phyloP scores from a whole-genome alignment of 2,113 vertebrate genomes.

The Oryctolagus cuniculus region DNA sequence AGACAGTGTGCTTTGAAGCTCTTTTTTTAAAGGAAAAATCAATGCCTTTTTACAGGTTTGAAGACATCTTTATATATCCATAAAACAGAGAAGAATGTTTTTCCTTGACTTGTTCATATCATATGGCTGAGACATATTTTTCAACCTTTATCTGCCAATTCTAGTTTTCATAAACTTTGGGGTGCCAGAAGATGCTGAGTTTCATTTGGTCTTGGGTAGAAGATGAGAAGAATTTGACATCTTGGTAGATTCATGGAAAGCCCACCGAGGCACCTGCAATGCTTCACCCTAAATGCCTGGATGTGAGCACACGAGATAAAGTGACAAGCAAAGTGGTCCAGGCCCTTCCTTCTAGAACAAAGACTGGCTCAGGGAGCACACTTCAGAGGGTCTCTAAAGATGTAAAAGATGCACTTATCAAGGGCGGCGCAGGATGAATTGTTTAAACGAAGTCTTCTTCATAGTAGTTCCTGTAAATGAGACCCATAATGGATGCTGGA shows the following conservation, averaged over 20 bases:
- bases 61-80: neutral
- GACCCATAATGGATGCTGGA: neutral
- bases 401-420: neutral
- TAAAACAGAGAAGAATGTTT: neutral
- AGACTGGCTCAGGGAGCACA: neutral
- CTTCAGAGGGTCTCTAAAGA: neutral
- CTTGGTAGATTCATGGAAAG: neutral
- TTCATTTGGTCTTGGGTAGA: neutral
- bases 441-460: neutral
- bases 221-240: neutral
- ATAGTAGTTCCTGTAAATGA: neutral
- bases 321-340: neutral
- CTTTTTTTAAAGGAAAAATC: neutral
- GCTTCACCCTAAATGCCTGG: neutral
- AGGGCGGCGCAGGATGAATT: neutral
- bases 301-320: neutral
- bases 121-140: neutral
- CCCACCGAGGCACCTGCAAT: neutral
- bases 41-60: neutral
- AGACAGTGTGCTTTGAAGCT: neutral
- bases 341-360: neutral
- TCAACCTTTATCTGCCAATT: neutral
- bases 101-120: neutral
- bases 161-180: neutral
- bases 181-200: neutral